Base-by-base conservation (phyloP, 2,888 invertebrate species). In the Brachyopa scutellaris region DNA sequence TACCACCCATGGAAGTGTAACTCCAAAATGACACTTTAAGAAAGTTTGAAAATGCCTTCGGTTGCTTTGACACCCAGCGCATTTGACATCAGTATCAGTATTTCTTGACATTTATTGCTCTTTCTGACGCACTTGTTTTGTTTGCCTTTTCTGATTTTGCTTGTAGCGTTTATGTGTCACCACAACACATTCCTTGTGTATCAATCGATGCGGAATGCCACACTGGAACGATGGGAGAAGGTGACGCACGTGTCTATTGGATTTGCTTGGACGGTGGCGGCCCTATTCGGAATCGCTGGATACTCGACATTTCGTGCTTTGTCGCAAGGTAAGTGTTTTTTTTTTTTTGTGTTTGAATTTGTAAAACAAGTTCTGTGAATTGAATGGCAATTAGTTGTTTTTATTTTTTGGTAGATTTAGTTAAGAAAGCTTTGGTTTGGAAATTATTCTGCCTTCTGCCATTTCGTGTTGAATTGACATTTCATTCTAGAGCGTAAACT, bases 131-230 rank as follows among this genome's bases (percentile, higher is more conserved):
- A 36, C 33, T 69, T 73, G 9, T n/a, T 42, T 15, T 64, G 45
- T 57, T 69, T 38, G 61, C 59, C 69, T 67, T 47, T 26, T n/a
- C 21, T n/a, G n/a, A 13, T 23, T 53, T 42, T 38, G 5, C 31
- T 74, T 91, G 47, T 88, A 95, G 95, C 96, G n/a, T 97, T 96
- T 88, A 96, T 97, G 96, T 97, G 96, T 88, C 96, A 97, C 87
- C 96, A 96, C 90, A 96, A 96, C 88, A 95, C 95, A 67, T 97
- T 96, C 88, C 92, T 97, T 82, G 93, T 97, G 85, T 96, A 95
- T 91, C 93, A 94, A 76, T 96, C 96, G 36, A 94, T 97, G 90
- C 93, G 94, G 87, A 93, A 95, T 85, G 94, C 95, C 3, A 93
- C 93, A 40, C 93, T 95, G 88, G 92, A 93, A 84, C 92, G 94